phyloP scores from a whole-genome alignment of 1,140 invertebrate genomes.

The Holcopasites calliopsidis region DNA sequence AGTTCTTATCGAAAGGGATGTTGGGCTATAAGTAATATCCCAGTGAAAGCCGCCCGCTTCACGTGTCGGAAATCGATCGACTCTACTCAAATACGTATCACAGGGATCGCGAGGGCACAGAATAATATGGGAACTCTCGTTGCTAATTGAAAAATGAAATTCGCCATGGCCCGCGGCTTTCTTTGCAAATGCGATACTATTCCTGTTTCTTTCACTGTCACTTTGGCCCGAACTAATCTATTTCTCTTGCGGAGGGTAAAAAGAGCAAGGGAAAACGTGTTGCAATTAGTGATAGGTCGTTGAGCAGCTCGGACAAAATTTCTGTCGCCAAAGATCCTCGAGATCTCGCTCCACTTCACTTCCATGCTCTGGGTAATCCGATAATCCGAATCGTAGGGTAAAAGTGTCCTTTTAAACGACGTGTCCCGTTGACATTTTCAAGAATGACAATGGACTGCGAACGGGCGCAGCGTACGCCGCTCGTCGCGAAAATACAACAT shows the following conservation, averaged over 20 bases:
- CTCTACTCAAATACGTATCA: constrained; percentile 26
- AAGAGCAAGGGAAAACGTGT: not conserved
- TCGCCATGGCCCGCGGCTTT: constrained; percentile 27
- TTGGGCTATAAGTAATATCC: constrained; percentile 29
- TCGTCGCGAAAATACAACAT: constrained; percentile 50
- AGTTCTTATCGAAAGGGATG: constrained; percentile 17
- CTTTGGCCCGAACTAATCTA: not conserved
- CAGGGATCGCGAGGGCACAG: constrained; percentile 30
- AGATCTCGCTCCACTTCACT: constrained; percentile 67
- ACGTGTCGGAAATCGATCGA: constrained; percentile 37
- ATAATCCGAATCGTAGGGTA: constrained; percentile 75
- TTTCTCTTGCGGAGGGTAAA: not conserved
- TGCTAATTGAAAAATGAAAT: constrained; percentile 49
- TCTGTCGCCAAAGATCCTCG: constrained; percentile 13
- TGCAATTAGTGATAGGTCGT: not conserved
- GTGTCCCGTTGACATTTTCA: constrained; percentile 71
- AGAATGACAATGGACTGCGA: constrained; percentile 75
- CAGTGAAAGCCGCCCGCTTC: constrained; percentile 17
- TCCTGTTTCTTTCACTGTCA: not conserved
- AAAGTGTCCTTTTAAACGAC: constrained; percentile 66
- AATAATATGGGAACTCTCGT: constrained; percentile 31
- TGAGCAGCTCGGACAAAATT: not conserved
- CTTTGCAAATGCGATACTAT: constrained; percentile 15
- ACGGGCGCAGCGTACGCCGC: constrained; percentile 56
- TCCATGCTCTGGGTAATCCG: constrained; percentile 66